Evolutionary conservation across 1,140 invertebrate genomes (phyloP).

Genomic region (Cotesia glomerata): DNA sequence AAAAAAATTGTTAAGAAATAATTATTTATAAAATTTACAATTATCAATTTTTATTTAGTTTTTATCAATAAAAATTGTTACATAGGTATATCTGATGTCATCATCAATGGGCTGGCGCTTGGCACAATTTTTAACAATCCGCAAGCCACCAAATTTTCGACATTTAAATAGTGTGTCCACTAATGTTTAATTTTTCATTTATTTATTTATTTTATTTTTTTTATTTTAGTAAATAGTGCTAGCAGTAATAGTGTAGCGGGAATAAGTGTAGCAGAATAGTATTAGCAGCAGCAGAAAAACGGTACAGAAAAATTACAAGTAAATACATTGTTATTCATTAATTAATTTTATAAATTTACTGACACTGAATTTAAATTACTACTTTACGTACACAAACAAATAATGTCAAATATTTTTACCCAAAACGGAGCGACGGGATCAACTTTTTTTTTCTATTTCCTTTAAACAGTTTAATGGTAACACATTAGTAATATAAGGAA

Average conservation of each 20-base stretch:
- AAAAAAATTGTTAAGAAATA: slow-evolving; percentile 15
- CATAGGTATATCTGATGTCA: slow-evolving; percentile 37
- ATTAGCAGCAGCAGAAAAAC: not conserved
- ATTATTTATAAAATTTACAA: slow-evolving; percentile 41
- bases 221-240: slow-evolving; percentile 14
- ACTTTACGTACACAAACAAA: slow-evolving; percentile 14
- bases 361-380: not conserved
- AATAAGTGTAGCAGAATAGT: not conserved
- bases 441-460: not conserved
- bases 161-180: slow-evolving; percentile 7
- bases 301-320: slow-evolving; percentile 5
- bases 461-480: not conserved
- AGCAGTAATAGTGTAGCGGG: too few relatives aligned
- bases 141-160: slow-evolving; percentile 19
- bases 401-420: not conserved
- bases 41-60: slow-evolving; percentile 45
- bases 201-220: too few relatives aligned
- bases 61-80: slow-evolving; percentile 60
- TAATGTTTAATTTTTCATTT: slow-evolving; percentile 11
- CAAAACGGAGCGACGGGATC: slow-evolving; percentile 1
- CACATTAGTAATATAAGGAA: not conserved
- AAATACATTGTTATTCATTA: slow-evolving; percentile 7
- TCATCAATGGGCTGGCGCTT: slow-evolving; percentile 24
- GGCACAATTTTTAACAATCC: slow-evolving; percentile 32
- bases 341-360: not conserved